phyloP scores from a whole-genome alignment of 2,888 invertebrate species.

The Minunthozetes semirufus region DNA sequence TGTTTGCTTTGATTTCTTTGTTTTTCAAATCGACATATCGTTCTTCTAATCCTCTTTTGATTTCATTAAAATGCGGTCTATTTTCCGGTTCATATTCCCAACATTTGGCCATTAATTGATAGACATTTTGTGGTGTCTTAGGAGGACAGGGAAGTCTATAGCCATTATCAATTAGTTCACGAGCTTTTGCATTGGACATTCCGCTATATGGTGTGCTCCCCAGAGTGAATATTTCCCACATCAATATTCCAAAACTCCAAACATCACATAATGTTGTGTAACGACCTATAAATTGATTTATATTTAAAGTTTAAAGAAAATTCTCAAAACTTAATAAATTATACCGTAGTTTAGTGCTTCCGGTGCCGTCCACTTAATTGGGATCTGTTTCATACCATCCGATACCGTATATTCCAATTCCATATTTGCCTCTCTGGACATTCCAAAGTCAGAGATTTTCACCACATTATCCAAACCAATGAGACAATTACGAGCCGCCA shows the following conservation, averaged over 20 bases:
- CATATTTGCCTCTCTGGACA: conserved; percentile 67
- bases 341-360: conserved; percentile 85
- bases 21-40: not conserved
- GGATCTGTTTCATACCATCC: conserved; percentile 89
- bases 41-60: conserved; percentile 47
- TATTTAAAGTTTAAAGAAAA: conserved; percentile 42
- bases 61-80: conserved; percentile 84
- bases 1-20: not conserved
- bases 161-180: conserved; percentile 87
- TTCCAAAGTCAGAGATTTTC: conserved; percentile 96
- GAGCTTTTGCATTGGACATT: conserved; percentile 83
- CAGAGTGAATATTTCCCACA: conserved; percentile 93
- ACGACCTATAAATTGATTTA: conserved; percentile 61
- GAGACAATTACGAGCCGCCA: conserved; percentile 89
- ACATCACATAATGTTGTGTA: conserved; percentile 92
- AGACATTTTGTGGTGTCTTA: conserved; percentile 78
- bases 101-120: conserved; percentile 80
- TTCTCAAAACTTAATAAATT: conserved; percentile 6
- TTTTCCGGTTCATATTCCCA: conserved; percentile 90
- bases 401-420: conserved; percentile 95
- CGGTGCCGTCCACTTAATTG: conserved; percentile 97
- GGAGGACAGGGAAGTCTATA: conserved; percentile 89
- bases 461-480: conserved; percentile 74
- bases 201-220: conserved; percentile 90
- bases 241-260: conserved; percentile 91